These are phyloP conservation scores for Paraescarpia echinospica DNA, from an alignment of 1,140 invertebrate species.

Conservation along the genomic window DNA sequence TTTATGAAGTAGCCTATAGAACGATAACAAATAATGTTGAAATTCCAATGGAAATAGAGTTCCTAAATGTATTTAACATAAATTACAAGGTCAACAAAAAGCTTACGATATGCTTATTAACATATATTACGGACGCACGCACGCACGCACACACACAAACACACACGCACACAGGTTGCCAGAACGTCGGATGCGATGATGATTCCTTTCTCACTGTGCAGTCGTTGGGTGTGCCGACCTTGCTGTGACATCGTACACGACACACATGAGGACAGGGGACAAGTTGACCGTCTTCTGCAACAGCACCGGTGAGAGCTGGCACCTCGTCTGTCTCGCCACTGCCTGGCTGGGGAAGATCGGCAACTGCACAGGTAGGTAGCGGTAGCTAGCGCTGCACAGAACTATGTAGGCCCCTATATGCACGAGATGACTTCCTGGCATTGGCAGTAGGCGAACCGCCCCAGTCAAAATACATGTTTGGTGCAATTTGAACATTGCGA, in stretches of 20 bases:
- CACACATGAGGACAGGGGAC: neutral
- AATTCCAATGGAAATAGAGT: neutral
- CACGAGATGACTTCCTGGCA: too few relatives aligned
- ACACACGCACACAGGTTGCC: too few relatives aligned
- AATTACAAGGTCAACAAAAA: too few relatives aligned
- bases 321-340: neutral
- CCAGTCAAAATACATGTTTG: neutral
- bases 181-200: too few relatives aligned
- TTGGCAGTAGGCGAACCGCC: neutral
- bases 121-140: too few relatives aligned
- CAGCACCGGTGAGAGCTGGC: neutral
- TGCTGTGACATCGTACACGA: neutral
- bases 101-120: too few relatives aligned
- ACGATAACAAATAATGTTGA: neutral
- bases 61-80: too few relatives aligned
- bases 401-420: too few relatives aligned
- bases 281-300: neutral
- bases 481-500: neutral
- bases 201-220: neutral
- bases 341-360: neutral
- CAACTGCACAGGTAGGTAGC: conserved; percentile 4
- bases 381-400: too few relatives aligned
- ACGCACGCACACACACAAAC: too few relatives aligned
- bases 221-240: neutral
- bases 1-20: neutral